These are phyloP conservation scores for Eupsilia transversa DNA, from an alignment of 2,888 invertebrate genomes.

Conservation along the genomic window DNA sequence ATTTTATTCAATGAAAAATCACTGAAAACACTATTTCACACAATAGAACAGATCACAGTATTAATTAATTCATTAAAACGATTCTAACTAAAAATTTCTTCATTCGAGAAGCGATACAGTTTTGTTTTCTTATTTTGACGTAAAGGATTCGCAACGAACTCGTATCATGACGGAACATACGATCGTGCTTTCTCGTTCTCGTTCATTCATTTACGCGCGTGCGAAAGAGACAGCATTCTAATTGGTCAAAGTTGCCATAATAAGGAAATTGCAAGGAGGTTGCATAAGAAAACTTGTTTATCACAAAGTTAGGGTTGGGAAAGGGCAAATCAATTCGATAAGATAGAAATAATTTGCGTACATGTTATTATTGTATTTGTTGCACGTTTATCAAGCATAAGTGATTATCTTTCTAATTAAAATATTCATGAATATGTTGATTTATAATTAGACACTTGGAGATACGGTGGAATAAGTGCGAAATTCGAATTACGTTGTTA, in stretches of 20 bases:
- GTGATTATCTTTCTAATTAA: constrained; percentile 33
- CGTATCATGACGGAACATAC: constrained; percentile 86
- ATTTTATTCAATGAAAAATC: constrained; percentile 73
- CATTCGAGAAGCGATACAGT: constrained; percentile 68
- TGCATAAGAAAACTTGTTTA: constrained; percentile 66
- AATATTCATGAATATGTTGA: constrained; percentile 12
- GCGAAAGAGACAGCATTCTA: constrained; percentile 70
- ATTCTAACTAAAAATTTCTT: constrained; percentile 77
- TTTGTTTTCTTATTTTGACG: constrained; percentile 84
- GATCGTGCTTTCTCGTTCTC: constrained; percentile 79
- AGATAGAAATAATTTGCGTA: constrained; percentile 46
- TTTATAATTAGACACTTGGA: constrained; percentile 16
- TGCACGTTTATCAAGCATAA: constrained; percentile 24
- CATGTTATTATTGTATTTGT: constrained; percentile 15
- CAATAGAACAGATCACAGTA: constrained; percentile 65
- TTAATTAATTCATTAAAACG: constrained; percentile 59
- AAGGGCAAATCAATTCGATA: constrained; percentile 70
- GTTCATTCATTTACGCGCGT: constrained; percentile 59
- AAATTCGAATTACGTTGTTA: constrained; percentile 4
- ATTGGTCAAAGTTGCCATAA: constrained; percentile 72
- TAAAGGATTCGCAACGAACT: constrained; percentile 75
- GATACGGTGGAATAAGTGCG: constrained; percentile 2
- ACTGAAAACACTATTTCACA: constrained; percentile 70
- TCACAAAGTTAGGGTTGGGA: constrained; percentile 67
- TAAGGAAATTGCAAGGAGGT: constrained; percentile 68